These are phyloP conservation scores for Actenoides lindsayi DNA, from an alignment of 2,113 vertebrate genomes.

Conservation along the genomic window DNA sequence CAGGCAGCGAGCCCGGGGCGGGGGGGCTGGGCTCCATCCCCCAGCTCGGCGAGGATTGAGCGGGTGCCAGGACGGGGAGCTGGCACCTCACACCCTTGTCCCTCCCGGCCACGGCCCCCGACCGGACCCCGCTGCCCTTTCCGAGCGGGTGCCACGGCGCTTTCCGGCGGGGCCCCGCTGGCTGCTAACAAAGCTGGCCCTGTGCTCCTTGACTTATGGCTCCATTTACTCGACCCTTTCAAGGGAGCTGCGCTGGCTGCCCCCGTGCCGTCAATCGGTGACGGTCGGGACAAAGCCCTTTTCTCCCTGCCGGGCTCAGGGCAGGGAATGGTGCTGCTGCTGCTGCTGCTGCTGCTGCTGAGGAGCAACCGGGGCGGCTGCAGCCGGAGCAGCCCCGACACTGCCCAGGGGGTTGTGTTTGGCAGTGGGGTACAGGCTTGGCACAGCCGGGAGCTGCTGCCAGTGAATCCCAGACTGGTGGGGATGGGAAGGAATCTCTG, in stretches of 20 bases:
- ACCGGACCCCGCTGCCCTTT: not conserved
- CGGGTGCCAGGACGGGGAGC: rapidly evolving
- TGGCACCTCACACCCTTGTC: not conserved
- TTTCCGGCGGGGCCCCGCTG: not conserved
- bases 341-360: too few relatives aligned
- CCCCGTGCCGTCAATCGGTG: not conserved
- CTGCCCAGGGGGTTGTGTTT: not conserved
- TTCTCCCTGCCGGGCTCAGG: not conserved
- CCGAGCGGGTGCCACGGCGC: not conserved
- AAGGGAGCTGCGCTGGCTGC: not conserved
- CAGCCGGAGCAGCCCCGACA: rapidly evolving
- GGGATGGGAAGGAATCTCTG: too few relatives aligned
- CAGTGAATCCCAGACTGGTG: not conserved
- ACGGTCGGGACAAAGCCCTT: not conserved
- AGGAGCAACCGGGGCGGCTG: not conserved
- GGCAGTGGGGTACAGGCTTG: not conserved
- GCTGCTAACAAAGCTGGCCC: slow-evolving; percentile 11
- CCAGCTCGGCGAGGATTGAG: rapidly evolving
- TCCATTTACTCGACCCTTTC: slow-evolving; percentile 42
- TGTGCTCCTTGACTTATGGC: slow-evolving; percentile 51
- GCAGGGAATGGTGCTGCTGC: rapidly evolving
- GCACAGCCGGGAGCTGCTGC: rapidly evolving
- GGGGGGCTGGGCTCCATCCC: rapidly evolving
- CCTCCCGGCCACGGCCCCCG: not conserved
- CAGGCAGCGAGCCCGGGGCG: not conserved